phyloP scores from a whole-genome alignment of 2,888 invertebrate genomes.

The Eupithecia exiguata region DNA sequence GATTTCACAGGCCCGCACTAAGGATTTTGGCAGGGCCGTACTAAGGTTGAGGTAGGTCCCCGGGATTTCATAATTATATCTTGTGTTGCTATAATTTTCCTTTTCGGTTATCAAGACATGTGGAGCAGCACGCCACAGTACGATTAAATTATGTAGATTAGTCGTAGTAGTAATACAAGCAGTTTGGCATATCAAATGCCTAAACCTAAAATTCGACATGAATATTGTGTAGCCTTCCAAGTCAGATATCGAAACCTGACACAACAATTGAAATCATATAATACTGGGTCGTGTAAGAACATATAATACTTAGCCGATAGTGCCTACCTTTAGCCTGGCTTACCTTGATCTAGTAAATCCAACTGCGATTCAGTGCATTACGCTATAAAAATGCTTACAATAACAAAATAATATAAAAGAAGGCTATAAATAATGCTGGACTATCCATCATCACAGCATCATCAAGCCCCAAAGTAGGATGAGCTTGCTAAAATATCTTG shows the following conservation, averaged over 20 bases:
- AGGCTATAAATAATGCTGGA: too few relatives aligned
- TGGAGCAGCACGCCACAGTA: not conserved
- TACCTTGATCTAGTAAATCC: constrained; percentile 59
- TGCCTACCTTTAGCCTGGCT: constrained; percentile 42
- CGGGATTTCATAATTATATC: too few relatives aligned
- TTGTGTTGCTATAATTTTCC: too few relatives aligned
- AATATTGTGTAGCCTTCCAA: not conserved
- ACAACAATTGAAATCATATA: constrained; percentile 46
- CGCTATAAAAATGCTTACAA: constrained; percentile 45
- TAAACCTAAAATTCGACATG: not conserved
- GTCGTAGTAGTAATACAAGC: too few relatives aligned
- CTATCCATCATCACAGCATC: too few relatives aligned
- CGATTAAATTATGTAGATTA: not conserved
- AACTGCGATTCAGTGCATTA: constrained; percentile 38
- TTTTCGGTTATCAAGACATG: too few relatives aligned
- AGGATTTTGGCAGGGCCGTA: too few relatives aligned
- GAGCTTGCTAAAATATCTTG: too few relatives aligned
- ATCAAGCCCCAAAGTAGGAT: too few relatives aligned
- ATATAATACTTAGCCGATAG: constrained; percentile 21
- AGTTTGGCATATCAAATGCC: not conserved
- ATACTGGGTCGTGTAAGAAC: constrained; percentile 17
- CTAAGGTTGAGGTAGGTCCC: too few relatives aligned
- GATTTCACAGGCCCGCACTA: too few relatives aligned
- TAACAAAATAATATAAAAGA: constrained; percentile 2
- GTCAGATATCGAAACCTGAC: constrained; percentile 31